Base-by-base conservation (phyloP, 2,888 invertebrate species). In the Capitulum mitella region DNA sequence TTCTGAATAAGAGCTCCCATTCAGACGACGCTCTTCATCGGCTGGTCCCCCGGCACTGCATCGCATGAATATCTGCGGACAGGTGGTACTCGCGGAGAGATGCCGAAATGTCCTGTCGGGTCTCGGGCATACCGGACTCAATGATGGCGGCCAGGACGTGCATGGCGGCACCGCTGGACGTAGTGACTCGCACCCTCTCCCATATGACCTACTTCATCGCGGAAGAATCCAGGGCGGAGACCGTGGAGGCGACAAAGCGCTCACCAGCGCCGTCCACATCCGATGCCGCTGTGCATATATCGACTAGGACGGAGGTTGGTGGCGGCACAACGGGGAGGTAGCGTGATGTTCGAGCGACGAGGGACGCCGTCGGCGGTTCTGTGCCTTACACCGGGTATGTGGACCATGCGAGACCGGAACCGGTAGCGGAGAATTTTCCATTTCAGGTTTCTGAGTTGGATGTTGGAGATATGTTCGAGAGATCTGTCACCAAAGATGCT, bases 81-180 rank as follows among this genome's bases (percentile, higher is more conserved):
- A 16, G 70, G 79, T 80, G 78, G 43, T 77, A 77, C 10, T 64
- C 40, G 1, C 61, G 64, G 1, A 80, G 74, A 1, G 64, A 43
- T 40, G 48, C 16, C 19, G 74, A 74, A 3, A 77, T 34, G 48
- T 29, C 48, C 19, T n/a, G n/a, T n/a, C n/a, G 5, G 34, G 19
- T n/a, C n/a, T 77, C 77, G 6, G 78, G 78, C n/a, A 80, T 58
- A 1, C 78, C 78, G 1, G 78, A 51, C 3, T 78, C 58, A n/a
- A n/a, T n/a, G 48, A 54, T 1, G 37, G 43, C 32, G 10, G 14
- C 19, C 19, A 80, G 43, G 29, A 19, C 14, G 32, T 48, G 1
- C 78, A 80, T 77, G 29, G 37, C 29, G 14, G 43, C 48, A 29
- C 78, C 80, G 22, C 48, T 78, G 51, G 78, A 3, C 5, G 78